Evolutionary conservation across 2,113 vertebrate species (phyloP).

Genomic region (Petroica traversi): DNA sequence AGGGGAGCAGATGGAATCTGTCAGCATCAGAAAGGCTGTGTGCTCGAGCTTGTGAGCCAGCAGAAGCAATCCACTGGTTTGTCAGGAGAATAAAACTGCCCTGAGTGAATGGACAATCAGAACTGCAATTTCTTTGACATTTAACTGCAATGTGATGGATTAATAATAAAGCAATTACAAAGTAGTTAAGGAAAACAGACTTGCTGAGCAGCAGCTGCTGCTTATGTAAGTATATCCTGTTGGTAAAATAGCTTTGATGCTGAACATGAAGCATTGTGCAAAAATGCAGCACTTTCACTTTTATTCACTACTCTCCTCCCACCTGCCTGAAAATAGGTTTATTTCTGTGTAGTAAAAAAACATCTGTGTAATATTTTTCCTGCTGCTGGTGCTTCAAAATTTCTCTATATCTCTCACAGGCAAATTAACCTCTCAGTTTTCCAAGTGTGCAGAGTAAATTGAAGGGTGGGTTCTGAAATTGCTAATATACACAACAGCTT

Average conservation of each 20-base stretch:
- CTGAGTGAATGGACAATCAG: background rate
- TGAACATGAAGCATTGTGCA: background rate
- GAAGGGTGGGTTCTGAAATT: background rate
- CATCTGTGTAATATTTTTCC: background rate
- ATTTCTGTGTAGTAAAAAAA: background rate
- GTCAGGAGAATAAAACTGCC: background rate
- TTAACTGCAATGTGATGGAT: background rate
- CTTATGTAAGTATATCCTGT: background rate
- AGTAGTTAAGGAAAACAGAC: background rate
- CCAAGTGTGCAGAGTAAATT: background rate
- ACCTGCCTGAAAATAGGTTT: background rate
- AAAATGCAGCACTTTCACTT: background rate
- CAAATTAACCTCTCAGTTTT: background rate
- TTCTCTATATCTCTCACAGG: background rate
- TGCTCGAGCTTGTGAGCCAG: conserved; percentile 13
- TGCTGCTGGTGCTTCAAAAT: background rate
- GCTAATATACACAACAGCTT: background rate
- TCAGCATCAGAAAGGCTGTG: conserved; percentile 50
- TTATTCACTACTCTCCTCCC: background rate
- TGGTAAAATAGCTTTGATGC: background rate
- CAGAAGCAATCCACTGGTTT: background rate
- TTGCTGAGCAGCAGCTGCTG: background rate
- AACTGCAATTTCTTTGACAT: background rate
- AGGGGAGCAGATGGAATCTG: conserved; percentile 68
- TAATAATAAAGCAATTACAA: background rate